These are phyloP conservation scores for Oreocharis arfaki DNA, from an alignment of 2,113 vertebrate genomes.

Conservation along the genomic window DNA sequence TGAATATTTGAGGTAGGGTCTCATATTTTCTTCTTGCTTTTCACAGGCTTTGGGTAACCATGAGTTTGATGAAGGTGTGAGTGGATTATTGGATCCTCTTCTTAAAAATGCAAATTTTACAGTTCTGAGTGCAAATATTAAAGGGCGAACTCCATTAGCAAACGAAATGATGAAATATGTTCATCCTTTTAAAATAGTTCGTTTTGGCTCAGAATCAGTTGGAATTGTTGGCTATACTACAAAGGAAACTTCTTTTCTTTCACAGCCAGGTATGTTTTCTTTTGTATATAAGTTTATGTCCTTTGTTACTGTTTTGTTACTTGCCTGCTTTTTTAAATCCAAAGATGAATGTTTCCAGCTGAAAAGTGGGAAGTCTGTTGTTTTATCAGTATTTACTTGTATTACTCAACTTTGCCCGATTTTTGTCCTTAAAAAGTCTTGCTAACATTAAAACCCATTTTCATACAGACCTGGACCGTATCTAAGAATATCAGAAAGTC, in stretches of 20 bases:
- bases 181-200: conserved; percentile 75
- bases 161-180: conserved; percentile 72
- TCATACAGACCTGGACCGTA: not conserved
- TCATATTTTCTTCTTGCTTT: conserved; percentile 34
- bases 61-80: conserved; percentile 90
- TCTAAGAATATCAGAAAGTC: not conserved
- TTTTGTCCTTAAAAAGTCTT: not conserved
- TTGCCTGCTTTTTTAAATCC: not conserved
- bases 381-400: not conserved
- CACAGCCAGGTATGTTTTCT: conserved; percentile 79
- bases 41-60: conserved; percentile 90
- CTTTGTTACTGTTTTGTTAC: not conserved
- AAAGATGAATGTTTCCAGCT: not conserved
- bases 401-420: not conserved
- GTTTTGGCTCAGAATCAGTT: conserved; percentile 71
- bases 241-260: conserved; percentile 84
- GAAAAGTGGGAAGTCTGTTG: not conserved
- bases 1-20: not conserved
- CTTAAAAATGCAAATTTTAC: conserved; percentile 76
- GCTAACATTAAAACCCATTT: not conserved
- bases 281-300: not conserved
- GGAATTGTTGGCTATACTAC: conserved; percentile 92
- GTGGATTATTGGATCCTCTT: conserved; percentile 84
- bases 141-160: conserved; percentile 56
- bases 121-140: conserved; percentile 88